Evolutionary conservation across 2,797 vertebrate genomes (phyloP).

Genomic region (Sebastiscus albofasciatus): DNA sequence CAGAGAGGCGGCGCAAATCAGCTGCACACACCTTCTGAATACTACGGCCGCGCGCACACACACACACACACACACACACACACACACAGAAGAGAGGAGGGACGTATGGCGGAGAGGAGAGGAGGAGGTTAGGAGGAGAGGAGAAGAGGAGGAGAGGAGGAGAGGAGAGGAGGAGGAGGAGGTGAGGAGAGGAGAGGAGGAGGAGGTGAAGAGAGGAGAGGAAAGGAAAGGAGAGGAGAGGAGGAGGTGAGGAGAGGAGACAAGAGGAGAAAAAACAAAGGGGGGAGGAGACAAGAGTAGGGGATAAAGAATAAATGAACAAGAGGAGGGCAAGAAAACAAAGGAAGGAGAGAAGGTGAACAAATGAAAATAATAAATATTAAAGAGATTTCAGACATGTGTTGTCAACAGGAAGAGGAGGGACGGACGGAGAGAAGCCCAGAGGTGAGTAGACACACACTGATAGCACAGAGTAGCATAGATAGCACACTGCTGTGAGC

Average conservation of each 20-base stretch:
- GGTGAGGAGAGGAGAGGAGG: background rate
- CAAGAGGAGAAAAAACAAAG: background rate
- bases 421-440: conserved; percentile 77
- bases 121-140: background rate
- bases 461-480: conserved; percentile 63
- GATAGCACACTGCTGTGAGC: conserved; percentile 39
- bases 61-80: conserved; percentile 55
- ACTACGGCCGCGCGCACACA: conserved; percentile 82
- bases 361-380: conserved; percentile 25
- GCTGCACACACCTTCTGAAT: conserved; percentile 98
- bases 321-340: background rate
- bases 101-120: conserved; percentile 37
- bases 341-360: conserved; percentile 1
- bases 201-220: background rate
- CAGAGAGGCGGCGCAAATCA: conserved; percentile 97
- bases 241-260: background rate
- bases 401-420: conserved; percentile 5
- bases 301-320: background rate
- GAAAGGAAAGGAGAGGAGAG: background rate
- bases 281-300: background rate
- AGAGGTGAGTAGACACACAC: conserved; percentile 75
- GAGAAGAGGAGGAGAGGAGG: background rate
- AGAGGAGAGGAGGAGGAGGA: too few relatives aligned
- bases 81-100: conserved; percentile 69
- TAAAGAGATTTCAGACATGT: conserved; percentile 10